Base-by-base conservation (phyloP, 2,888 invertebrate species). In the Neoitamus cyanurus region DNA sequence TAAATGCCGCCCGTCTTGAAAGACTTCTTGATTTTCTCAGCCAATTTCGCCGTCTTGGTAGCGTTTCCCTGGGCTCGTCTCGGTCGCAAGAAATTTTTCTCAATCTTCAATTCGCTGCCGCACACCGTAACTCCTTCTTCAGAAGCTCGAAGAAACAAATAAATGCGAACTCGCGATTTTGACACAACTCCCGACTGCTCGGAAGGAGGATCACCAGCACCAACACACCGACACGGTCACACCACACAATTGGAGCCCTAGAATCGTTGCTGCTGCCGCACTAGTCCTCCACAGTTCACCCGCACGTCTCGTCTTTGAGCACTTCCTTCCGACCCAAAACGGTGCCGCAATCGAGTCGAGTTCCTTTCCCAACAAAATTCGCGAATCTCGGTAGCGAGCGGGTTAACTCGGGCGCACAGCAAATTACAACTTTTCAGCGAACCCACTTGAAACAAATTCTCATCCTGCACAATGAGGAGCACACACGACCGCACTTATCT, bases 1-100 rank as follows among this genome's bases (percentile, higher is more conserved):
- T 87, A 87, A 86, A 87, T 87, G 87, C 87, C 87, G 86, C 87
- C 87, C 87, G 87, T 87, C 84, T 87, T 87, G 86, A 87, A 86
- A 70, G 87, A 86, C 86, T 87, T 86, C 84, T 86, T 86, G 36
- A 80, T 84, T 84, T 85, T 84, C 28, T 84, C 83, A 31, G 80
- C 83, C 85, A 78, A 84, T 84, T 84, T 84, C 70, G 84, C 84
- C 84, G 84, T 84, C 48, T 84, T 84, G 84, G 15, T 30, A 20
- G 28, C 11, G 25, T 82, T 82, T 82, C n/a, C 28, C 13, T 30
- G 15, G 20, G 9, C 58, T 15, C 75, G 5, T 37, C 11, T 28
- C 13, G 75, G 36, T 37, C 20, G 9, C 20, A 20, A 58, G 9
- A 0, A 58, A 58, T 20, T 58, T 58, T 20, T 3, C 1, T 20